These are phyloP conservation scores for Parnassius glacialis DNA, from an alignment of 2,888 invertebrate genomes.

Conservation along the genomic window DNA sequence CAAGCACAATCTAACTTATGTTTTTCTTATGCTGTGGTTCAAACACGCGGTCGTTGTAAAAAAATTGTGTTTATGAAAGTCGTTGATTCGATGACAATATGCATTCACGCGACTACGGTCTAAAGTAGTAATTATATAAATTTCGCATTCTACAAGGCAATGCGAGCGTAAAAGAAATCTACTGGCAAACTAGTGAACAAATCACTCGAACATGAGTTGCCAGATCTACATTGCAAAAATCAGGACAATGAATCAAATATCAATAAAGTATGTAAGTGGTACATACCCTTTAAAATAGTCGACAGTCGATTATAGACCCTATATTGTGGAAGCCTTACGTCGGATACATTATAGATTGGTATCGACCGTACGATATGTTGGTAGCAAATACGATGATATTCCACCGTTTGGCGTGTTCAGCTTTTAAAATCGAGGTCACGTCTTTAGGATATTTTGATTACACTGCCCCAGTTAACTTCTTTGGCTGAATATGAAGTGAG, in stretches of 20 bases:
- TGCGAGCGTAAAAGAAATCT: conserved; percentile 18
- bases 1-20: too few relatives aligned
- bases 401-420: conserved; percentile 12
- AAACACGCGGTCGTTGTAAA: too few relatives aligned
- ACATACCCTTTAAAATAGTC: not conserved
- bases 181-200: not conserved
- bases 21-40: too few relatives aligned
- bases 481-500: conserved; percentile 12
- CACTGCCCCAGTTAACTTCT: conserved; percentile 8
- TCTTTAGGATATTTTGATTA: conserved; percentile 5
- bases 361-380: conserved; percentile 28
- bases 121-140: conserved; percentile 25
- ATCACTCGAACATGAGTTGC: not conserved
- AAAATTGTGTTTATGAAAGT: not conserved
- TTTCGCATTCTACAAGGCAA: conserved; percentile 20
- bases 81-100: conserved; percentile 5
- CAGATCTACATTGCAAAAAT: not conserved
- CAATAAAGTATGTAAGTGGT: too few relatives aligned
- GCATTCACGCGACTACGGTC: conserved; percentile 20
- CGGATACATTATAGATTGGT: conserved; percentile 29
- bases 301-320: conserved; percentile 1
- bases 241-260: too few relatives aligned
- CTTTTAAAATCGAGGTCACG: conserved; percentile 16
- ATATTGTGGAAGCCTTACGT: conserved; percentile 6
- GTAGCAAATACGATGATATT: conserved; percentile 23